A percentile compares a stretch with the other conserved stretches of the same genome.
Evolutionary conservation across 2,113 vertebrate species (phyloP).

Genomic region (Syngnathoides biaculeatus): DNA sequence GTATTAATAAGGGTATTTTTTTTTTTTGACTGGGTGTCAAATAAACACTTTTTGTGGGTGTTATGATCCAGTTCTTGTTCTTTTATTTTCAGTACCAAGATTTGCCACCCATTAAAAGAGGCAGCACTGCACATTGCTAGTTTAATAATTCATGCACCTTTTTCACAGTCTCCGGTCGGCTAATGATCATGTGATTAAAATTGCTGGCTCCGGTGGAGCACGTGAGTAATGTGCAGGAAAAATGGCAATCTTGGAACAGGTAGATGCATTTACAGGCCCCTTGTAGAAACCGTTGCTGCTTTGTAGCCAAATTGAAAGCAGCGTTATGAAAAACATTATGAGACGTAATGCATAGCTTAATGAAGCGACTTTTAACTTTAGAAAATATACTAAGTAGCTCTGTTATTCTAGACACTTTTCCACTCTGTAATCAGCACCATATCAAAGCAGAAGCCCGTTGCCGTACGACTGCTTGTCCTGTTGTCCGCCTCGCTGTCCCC

Average conservation of each 20-base stretch:
- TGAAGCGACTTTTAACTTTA: slow-evolving; percentile 13
- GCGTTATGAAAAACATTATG: background rate
- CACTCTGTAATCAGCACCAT: background rate
- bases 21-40: too few species aligned
- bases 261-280: background rate
- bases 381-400: background rate
- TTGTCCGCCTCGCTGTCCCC: slow-evolving; percentile 30
- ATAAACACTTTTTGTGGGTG: too few species aligned
- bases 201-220: background rate
- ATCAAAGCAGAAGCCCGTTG: slow-evolving; percentile 26
- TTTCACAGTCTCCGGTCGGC: background rate
- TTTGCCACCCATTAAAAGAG: background rate
- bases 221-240: slow-evolving; percentile 3
- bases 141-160: background rate
- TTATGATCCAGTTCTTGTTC: background rate
- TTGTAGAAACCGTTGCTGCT: background rate
- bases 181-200: slow-evolving; percentile 1
- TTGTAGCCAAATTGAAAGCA: background rate
- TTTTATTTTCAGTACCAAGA: background rate
- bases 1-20: too few species aligned
- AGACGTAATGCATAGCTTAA: background rate
- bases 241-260: background rate
- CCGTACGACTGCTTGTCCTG: slow-evolving; percentile 39
- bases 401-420: slow-evolving; percentile 6
- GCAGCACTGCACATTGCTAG: background rate